Conservation (phyloP, 2,888 invertebrate species). For the Pheosia gnoma region DNA sequence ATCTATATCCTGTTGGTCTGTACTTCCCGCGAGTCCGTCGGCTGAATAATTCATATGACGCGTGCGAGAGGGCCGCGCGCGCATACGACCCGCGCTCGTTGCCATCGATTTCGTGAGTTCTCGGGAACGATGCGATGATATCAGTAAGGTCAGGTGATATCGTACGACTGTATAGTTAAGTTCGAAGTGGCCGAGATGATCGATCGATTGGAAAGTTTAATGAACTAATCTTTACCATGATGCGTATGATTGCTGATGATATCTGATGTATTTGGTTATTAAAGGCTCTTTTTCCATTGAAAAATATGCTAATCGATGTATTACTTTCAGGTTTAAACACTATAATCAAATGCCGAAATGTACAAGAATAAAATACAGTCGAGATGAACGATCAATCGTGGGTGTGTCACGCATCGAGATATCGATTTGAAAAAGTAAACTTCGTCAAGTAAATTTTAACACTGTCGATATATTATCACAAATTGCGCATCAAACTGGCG, state of each 20-base stretch:
- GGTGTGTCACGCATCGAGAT: too few species aligned
- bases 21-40: conserved; percentile 52
- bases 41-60: conserved; percentile 68
- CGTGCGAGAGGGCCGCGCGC: conserved; percentile 42
- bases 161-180: conserved; percentile 3
- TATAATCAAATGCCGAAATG: too few species aligned
- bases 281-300: too few species aligned
- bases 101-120: conserved; percentile 40
- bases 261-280: too few species aligned
- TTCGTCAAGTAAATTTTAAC: background rate
- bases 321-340: too few species aligned
- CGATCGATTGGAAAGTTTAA: conserved; percentile 3
- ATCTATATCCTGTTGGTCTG: conserved; percentile 71
- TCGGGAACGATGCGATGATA: conserved; percentile 40
- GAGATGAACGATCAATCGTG: too few species aligned
- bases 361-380: too few species aligned
- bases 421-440: background rate
- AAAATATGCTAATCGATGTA: too few species aligned
- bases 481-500: conserved; percentile 46
- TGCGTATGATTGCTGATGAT: too few species aligned
- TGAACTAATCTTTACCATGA: background rate
- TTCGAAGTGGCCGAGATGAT: background rate
- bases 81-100: conserved; percentile 32
- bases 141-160: conserved; percentile 20
- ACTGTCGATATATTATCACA: conserved; percentile 31